Evolutionary conservation across 2,113 vertebrate species (phyloP).

Genomic region (Macrotus californicus): DNA sequence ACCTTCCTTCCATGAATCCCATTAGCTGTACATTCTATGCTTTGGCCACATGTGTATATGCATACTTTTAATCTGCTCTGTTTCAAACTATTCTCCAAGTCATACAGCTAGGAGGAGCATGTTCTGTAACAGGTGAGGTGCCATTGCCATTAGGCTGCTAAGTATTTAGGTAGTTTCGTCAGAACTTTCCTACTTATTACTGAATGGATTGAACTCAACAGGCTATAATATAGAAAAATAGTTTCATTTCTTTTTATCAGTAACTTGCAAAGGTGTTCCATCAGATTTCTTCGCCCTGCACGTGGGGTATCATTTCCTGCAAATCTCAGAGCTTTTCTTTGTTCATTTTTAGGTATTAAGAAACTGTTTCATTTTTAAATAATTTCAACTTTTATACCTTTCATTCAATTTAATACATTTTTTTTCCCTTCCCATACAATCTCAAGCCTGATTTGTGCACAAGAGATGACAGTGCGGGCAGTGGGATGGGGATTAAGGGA

Average conservation of each 20-base stretch:
- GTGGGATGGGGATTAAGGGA: neutral
- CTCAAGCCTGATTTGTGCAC: neutral
- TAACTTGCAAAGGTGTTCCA: neutral
- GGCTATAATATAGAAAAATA: neutral
- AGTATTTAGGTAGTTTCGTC: neutral
- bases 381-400: neutral
- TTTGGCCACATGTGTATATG: neutral
- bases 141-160: rapidly evolving
- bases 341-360: neutral
- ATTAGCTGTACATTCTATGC: neutral
- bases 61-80: neutral
- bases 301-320: neutral
- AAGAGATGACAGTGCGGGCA: neutral
- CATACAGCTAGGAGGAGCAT: neutral
- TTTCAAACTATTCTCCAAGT: neutral
- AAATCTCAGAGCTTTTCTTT: neutral
- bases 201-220: neutral
- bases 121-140: neutral
- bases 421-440: neutral
- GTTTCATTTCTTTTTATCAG: neutral
- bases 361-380: neutral
- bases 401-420: neutral
- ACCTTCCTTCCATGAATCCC: neutral
- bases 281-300: neutral
- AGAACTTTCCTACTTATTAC: neutral